Evolutionary conservation across 64 coral and sea anemone genomes (phyloP).

Genomic region (Stichodactyla mertensii): DNA sequence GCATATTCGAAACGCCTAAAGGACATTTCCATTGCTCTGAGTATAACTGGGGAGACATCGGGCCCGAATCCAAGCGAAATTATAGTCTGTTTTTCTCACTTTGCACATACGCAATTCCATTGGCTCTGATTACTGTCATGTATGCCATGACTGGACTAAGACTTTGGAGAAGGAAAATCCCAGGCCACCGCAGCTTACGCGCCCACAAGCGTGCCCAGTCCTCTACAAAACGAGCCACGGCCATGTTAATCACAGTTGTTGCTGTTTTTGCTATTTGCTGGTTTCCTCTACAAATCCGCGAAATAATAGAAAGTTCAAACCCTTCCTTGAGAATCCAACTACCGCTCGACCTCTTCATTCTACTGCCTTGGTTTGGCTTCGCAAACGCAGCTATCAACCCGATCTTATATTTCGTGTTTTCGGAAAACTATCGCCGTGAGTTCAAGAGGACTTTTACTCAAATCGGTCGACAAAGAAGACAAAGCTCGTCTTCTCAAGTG

Average conservation of each 20-base stretch:
- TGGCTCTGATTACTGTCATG: constrained; percentile 16
- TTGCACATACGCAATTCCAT: constrained; percentile 26
- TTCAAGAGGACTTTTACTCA: constrained; percentile 24
- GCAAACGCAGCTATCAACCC: constrained; percentile 57
- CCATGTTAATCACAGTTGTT: constrained; percentile 55
- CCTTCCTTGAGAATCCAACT: neutral
- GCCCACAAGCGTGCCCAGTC: constrained; percentile 43
- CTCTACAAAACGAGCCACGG: constrained; percentile 33
- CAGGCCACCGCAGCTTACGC: constrained; percentile 38
- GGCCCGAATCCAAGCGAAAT: neutral
- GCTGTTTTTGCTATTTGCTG: constrained; percentile 60
- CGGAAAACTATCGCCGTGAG: constrained; percentile 68
- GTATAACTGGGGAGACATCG: neutral
- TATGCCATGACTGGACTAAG: constrained; percentile 38
- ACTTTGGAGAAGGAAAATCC: constrained; percentile 54
- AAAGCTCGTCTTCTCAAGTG: neutral
- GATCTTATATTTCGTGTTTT: constrained; percentile 61
- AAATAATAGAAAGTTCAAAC: neutral
- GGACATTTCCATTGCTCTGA: neutral
- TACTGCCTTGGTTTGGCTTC: constrained; percentile 45
- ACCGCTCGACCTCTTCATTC: neutral
- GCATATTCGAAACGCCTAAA: neutral
- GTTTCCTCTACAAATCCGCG: constrained; percentile 46
- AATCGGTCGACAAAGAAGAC: neutral
- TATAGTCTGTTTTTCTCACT: neutral